phyloP scores from a whole-genome alignment of 2,797 vertebrate species.

The Serranus cabrilla region DNA sequence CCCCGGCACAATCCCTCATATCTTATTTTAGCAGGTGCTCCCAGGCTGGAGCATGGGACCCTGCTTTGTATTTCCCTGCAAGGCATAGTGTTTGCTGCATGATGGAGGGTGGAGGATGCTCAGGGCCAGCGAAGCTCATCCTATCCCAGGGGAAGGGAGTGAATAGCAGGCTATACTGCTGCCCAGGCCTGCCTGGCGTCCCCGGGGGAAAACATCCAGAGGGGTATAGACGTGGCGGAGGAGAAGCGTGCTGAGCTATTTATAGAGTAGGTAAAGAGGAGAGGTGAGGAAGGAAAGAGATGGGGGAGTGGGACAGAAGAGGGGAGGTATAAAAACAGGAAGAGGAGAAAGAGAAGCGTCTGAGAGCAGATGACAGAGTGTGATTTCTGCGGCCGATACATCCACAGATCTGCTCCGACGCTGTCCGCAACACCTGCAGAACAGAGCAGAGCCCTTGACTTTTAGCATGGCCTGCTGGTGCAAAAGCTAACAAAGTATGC shows the following conservation, averaged over 20 bases:
- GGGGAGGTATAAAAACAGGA: slow-evolving; percentile 32
- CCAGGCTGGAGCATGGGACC: slow-evolving; percentile 41
- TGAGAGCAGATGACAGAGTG: slow-evolving; percentile 51
- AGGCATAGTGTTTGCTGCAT: slow-evolving; percentile 72
- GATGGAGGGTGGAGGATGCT: slow-evolving; percentile 78
- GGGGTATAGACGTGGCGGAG: slow-evolving; percentile 60
- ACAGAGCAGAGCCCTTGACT: slow-evolving; percentile 18
- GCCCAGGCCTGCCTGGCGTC: slow-evolving; percentile 68
- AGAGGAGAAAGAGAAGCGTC: slow-evolving; percentile 30
- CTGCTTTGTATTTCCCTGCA: slow-evolving; percentile 57
- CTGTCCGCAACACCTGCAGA: slow-evolving; percentile 43
- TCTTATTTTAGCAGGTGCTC: slow-evolving; percentile 76
- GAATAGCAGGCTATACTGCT: slow-evolving; percentile 71
- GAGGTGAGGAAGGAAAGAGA: slow-evolving; percentile 55
- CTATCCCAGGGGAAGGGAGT: slow-evolving; percentile 64
- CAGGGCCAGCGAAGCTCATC: slow-evolving; percentile 63
- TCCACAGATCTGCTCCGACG: slow-evolving; percentile 45
- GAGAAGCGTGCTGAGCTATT: slow-evolving; percentile 73
- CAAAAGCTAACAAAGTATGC: slow-evolving; percentile 47
- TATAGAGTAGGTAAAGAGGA: slow-evolving; percentile 76
- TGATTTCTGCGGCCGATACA: slow-evolving; percentile 26
- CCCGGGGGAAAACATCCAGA: slow-evolving; percentile 69
- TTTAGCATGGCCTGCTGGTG: slow-evolving; percentile 16
- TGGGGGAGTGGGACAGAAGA: not conserved
- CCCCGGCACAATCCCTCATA: slow-evolving; percentile 38